Conservation (phyloP, 2,797 vertebrate species). For the Leuciscus waleckii region DNA sequence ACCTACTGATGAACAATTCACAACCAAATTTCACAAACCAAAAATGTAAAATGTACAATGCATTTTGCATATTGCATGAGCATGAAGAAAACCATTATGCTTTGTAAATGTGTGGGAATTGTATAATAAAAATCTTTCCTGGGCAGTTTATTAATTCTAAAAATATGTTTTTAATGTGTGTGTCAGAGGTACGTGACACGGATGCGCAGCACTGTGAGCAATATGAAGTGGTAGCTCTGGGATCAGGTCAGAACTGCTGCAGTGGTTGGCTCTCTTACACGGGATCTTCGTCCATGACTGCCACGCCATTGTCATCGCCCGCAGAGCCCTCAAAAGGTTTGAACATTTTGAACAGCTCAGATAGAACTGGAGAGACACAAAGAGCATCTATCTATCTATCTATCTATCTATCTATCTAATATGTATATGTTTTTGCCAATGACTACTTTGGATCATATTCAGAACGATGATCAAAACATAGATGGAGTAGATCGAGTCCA, state of each 20-base stretch:
- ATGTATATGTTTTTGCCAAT: background rate
- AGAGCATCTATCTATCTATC: no score
- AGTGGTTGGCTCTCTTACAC: constrained; percentile 73
- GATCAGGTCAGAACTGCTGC: constrained; percentile 72
- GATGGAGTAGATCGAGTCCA: no score
- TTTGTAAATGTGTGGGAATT: background rate
- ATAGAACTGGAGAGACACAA: background rate
- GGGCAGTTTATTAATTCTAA: background rate
- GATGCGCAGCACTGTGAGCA: constrained; percentile 57
- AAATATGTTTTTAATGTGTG: background rate
- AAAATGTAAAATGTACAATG: background rate
- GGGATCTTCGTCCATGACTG: constrained; percentile 80
- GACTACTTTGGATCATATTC: no score
- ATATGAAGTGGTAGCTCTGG: constrained; percentile 78
- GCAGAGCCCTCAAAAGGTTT: constrained; percentile 78
- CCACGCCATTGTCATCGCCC: constrained; percentile 77
- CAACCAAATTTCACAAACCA: background rate
- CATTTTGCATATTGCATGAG: background rate
- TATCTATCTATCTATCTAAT: no score
- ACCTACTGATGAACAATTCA: background rate
- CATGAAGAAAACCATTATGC: background rate
- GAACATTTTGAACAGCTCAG: background rate
- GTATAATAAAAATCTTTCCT: background rate
- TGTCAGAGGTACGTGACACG: constrained; percentile 62
- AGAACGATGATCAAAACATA: no score